Evolutionary conservation across 2,888 invertebrate species (phyloP).

Genomic region (Caenorhabditis parvicauda): DNA sequence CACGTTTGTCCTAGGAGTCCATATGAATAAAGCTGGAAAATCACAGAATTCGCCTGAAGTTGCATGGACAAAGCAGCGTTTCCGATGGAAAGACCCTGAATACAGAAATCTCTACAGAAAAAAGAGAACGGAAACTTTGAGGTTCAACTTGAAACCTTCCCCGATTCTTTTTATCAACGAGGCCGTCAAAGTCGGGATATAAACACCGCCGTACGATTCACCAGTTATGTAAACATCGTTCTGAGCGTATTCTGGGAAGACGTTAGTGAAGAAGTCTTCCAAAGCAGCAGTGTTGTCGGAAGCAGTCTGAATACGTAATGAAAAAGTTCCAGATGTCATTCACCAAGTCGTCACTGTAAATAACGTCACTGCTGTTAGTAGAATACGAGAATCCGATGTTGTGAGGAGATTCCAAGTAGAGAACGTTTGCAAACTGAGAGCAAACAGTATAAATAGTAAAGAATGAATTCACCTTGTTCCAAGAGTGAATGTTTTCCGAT

Average conservation of each 20-base stretch:
- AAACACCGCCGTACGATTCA: slow-evolving; percentile 63
- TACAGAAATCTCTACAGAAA: not conserved
- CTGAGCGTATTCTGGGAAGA: slow-evolving; percentile 64
- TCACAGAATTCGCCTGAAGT: slow-evolving; percentile 40
- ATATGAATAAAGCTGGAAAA: slow-evolving; percentile 45
- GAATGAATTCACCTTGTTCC: slow-evolving; percentile 45
- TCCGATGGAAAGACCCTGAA: slow-evolving; percentile 46
- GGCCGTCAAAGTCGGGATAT: slow-evolving; percentile 62
- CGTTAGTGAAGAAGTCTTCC: slow-evolving; percentile 63
- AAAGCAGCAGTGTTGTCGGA: slow-evolving; percentile 65
- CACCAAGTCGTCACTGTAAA: slow-evolving; percentile 46
- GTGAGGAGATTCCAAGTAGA: slow-evolving; percentile 68
- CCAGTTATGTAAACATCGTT: slow-evolving; percentile 64
- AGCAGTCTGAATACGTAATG: slow-evolving; percentile 59
- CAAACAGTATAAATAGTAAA: not conserved
- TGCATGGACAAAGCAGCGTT: slow-evolving; percentile 38
- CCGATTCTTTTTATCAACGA: slow-evolving; percentile 28
- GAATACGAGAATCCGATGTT: slow-evolving; percentile 68
- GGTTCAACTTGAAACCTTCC: slow-evolving; percentile 23
- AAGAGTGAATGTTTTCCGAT: slow-evolving; percentile 46
- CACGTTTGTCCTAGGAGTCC: slow-evolving; percentile 44
- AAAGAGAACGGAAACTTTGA: not conserved
- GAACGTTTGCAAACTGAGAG: slow-evolving; percentile 56
- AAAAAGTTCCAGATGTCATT: not conserved
- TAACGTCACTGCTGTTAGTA: slow-evolving; percentile 62